Percentiles rank a stretch among this genome's conserved stretches.
Conservation (phyloP, 2,113 vertebrate species). For the Coracopsis vasa region DNA sequence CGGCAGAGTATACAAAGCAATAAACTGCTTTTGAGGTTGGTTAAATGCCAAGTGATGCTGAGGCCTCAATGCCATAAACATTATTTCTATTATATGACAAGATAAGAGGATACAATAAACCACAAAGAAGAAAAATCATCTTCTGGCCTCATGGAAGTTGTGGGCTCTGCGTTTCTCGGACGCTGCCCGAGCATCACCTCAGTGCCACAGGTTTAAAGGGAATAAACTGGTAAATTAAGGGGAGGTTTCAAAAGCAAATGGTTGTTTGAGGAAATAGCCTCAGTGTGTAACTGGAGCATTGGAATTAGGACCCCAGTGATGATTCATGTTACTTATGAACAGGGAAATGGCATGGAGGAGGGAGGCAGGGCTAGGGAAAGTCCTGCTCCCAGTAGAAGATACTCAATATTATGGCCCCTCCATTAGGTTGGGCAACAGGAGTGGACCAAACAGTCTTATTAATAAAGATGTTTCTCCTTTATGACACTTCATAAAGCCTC, state of each 20-base stretch:
- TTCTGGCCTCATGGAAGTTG: conserved; percentile 39
- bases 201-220: not conserved
- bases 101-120: conserved; percentile 75
- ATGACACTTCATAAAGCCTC: not conserved
- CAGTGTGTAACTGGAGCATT: not conserved
- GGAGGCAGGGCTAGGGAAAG: not conserved
- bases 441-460: not conserved
- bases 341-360: not conserved
- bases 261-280: conserved; percentile 39
- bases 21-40: conserved; percentile 74
- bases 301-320: not conserved
- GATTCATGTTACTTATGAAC: not conserved
- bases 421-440: not conserved
- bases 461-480: not conserved
- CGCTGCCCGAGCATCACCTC: not conserved
- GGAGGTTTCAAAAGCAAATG: conserved; percentile 25
- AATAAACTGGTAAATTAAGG: not conserved
- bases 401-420: not conserved
- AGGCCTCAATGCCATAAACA: conserved; percentile 74
- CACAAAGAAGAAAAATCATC: conserved; percentile 25
- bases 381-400: not conserved
- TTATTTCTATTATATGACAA: conserved; percentile 78
- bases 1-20: conserved; percentile 68
- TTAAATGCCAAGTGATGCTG: conserved; percentile 78
- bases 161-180: conserved; percentile 1